phyloP scores from a whole-genome alignment of 2,113 vertebrate species.

The Boulengeromyrus knoepffleri region DNA sequence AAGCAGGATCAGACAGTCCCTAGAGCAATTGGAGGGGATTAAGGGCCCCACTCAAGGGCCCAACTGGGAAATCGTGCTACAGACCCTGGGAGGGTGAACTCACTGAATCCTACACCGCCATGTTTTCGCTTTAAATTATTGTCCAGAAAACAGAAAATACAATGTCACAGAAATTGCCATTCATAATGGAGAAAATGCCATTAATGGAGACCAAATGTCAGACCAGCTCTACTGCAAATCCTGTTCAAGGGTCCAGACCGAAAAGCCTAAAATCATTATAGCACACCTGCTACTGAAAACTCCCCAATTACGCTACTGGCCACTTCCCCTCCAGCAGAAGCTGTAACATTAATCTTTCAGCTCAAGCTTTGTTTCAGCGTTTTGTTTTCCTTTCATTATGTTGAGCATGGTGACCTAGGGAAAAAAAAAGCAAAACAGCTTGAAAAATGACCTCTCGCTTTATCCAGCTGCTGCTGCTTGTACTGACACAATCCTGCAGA shows the following conservation, averaged over 20 bases:
- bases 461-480: not conserved
- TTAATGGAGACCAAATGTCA: not conserved
- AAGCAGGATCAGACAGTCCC: not conserved
- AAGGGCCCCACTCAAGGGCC: not conserved
- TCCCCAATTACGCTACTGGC: not conserved
- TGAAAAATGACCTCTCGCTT: not conserved
- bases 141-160: not conserved
- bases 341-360: not conserved
- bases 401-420: not conserved
- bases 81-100: not conserved
- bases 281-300: not conserved
- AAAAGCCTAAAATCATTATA: not conserved
- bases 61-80: not conserved
- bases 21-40: not conserved
- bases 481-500: not conserved
- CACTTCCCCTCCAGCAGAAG: not conserved
- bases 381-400: not conserved
- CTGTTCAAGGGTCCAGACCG: not conserved
- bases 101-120: not conserved
- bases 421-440: not conserved
- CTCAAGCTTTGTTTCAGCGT: not conserved
- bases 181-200: not conserved
- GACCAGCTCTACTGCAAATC: not conserved
- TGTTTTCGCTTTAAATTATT: not conserved
- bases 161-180: not conserved